A percentile compares a stretch with the other conserved stretches of the same genome.
phyloP scores from a whole-genome alignment of 1,140 invertebrate species.

The Protaetia brevitarsis region DNA sequence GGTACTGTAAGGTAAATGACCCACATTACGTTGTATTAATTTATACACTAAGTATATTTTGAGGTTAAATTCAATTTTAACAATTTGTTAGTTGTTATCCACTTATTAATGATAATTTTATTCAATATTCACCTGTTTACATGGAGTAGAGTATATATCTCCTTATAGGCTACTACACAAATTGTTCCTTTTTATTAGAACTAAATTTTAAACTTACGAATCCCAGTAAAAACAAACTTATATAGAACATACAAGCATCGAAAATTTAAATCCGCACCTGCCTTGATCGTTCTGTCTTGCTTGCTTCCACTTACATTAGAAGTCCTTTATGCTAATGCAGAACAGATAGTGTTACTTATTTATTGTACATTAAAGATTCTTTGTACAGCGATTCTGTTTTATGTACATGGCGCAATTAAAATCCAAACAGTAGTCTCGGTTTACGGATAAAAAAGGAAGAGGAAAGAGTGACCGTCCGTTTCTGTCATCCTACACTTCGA shows the following conservation, averaged over 20 bases:
- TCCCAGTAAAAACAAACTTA: too few relatives aligned
- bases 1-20: not conserved
- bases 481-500: conserved; percentile 2
- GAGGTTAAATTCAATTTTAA: too few relatives aligned
- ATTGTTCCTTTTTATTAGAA: too few relatives aligned
- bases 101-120: too few relatives aligned
- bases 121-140: too few relatives aligned
- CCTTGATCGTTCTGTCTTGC: conserved; percentile 25
- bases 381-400: conserved; percentile 21
- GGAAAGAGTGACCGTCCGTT: not conserved
- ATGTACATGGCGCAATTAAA: conserved; percentile 18
- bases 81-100: too few relatives aligned
- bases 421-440: conserved; percentile 15
- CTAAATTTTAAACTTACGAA: too few relatives aligned
- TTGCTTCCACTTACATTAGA: not conserved
- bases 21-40: not conserved
- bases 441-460: conserved; percentile 10
- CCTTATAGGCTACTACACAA: too few relatives aligned
- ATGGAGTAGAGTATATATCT: too few relatives aligned
- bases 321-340: conserved; percentile 29
- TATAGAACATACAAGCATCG: too few relatives aligned
- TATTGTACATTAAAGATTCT: conserved; percentile 25
- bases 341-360: conserved; percentile 30
- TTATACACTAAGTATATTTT: too few relatives aligned
- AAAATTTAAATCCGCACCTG: conserved; percentile 23